Evolutionary conservation across 2,888 invertebrate genomes (phyloP).

Genomic region (Leptopilina drosophilae): DNA sequence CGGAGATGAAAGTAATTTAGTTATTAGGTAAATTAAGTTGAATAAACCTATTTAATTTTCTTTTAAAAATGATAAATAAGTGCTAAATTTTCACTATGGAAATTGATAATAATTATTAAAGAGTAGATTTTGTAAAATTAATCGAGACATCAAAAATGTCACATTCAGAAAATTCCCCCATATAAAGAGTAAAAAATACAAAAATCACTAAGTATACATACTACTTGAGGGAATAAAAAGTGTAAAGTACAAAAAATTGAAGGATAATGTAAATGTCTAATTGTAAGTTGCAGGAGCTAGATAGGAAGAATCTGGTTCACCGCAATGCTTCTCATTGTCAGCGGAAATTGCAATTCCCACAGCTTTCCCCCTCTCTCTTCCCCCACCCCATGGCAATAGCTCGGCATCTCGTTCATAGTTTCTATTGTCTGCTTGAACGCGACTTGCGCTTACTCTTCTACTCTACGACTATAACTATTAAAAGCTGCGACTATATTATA

Average conservation of each 20-base stretch:
- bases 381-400: slow-evolving; percentile 34
- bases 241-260: slow-evolving; percentile 20
- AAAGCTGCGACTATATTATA: background rate
- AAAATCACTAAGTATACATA: no score
- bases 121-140: no score
- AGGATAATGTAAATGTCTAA: slow-evolving; percentile 25
- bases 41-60: no score
- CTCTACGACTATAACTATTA: slow-evolving; percentile 44
- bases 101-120: no score
- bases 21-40: no score
- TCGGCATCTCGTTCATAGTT: slow-evolving; percentile 53
- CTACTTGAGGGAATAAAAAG: no score
- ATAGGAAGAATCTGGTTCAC: slow-evolving; percentile 63
- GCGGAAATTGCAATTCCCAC: slow-evolving; percentile 68
- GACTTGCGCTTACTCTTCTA: slow-evolving; percentile 43
- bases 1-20: no score
- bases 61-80: no score
- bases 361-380: slow-evolving; percentile 61
- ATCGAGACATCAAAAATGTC: no score
- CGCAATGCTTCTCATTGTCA: slow-evolving; percentile 57
- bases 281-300: slow-evolving; percentile 1
- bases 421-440: slow-evolving; percentile 53
- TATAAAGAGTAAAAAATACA: no score
- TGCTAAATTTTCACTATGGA: no score
- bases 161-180: no score